These are phyloP conservation scores for Centroberyx gerrardi DNA, from an alignment of 2,797 vertebrate genomes.

Conservation along the genomic window DNA sequence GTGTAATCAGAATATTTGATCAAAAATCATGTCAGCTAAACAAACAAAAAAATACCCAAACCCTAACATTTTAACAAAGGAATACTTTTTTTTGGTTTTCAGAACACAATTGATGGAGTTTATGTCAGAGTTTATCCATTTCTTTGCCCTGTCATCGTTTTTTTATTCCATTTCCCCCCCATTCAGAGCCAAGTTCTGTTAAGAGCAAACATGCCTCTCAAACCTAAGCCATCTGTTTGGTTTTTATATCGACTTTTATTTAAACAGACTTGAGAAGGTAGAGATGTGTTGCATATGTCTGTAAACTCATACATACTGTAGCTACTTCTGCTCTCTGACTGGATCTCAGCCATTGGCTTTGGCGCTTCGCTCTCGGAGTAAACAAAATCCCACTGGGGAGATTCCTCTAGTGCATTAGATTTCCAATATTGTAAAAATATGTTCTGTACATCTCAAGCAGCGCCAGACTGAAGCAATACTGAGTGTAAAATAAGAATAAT, in stretches of 20 bases:
- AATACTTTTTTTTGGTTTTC: neutral
- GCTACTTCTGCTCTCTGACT: neutral
- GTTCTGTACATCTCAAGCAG: neutral
- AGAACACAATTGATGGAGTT: slow-evolving; percentile 5
- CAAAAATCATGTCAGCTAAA: neutral
- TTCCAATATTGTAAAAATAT: neutral
- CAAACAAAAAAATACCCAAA: neutral
- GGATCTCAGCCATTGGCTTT: slow-evolving; percentile 11
- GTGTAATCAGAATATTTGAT: neutral
- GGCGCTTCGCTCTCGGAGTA: slow-evolving; percentile 15
- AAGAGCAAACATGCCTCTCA: slow-evolving; percentile 32
- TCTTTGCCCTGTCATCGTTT: slow-evolving; percentile 21
- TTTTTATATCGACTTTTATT: slow-evolving; percentile 40
- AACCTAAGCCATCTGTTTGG: slow-evolving; percentile 51
- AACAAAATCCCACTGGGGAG: slow-evolving; percentile 26
- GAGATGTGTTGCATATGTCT: slow-evolving; percentile 52
- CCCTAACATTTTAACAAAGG: neutral
- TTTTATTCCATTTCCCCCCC: neutral
- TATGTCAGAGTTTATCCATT: neutral
- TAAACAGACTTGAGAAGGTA: slow-evolving; percentile 35
- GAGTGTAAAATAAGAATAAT: neutral
- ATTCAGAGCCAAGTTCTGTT: slow-evolving; percentile 13
- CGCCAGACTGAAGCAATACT: slow-evolving; percentile 8
- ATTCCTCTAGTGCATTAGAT: neutral
- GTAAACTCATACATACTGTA: slow-evolving; percentile 17